Base-by-base conservation (phyloP, 1,140 invertebrate genomes). In the Scaptodrosophila lebanonensis region DNA sequence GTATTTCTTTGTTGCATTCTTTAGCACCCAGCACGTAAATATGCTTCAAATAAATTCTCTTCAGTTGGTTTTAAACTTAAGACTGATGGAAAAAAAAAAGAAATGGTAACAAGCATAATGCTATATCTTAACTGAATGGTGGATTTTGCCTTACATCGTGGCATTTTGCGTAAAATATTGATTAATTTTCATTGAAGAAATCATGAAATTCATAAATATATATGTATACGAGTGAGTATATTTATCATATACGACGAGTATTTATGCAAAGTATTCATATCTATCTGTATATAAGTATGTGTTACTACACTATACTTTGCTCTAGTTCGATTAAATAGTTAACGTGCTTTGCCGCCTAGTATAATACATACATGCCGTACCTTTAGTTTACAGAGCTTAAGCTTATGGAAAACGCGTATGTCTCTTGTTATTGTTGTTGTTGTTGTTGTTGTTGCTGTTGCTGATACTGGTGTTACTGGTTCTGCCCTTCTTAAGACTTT, bases 1-100 rank as follows among this genome's bases (percentile, higher is more conserved):
- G 43, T 29, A 32, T 11, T 13, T 33, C 15, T 8, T 57, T 62
- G 45, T 56, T 61, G 48, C 48, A 53, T 49, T 50, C 8, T 63
- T 20, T 61, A 77, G 73, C 73, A 77, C 73, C 73, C 75, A 77
- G 73, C 68, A 79, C 40, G 27, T 62, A 43, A 70, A 64, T 51
- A 66, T 58, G 61, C 58, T 70, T 32, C 48, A 56, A 66, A 60
- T 54, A 73, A 79, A 82, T 79, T 63, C 68, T 68, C 79, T 49
- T 50, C 42, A 33, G 60, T 70, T 69, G 42, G 60, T 70, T 64
- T 29, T 20, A n/a, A n/a, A n/a, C 33, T 47, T 61, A 45, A 44
- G 48, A 48, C 52, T 60, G 40, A 39, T 48, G 43, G 17, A 33
- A 35, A 38, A 39, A 12, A 22, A 57, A 49, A 29, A 25, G n/a